Base-by-base conservation (phyloP, 2,888 invertebrate species). In the Tricholauxania praeusta region DNA sequence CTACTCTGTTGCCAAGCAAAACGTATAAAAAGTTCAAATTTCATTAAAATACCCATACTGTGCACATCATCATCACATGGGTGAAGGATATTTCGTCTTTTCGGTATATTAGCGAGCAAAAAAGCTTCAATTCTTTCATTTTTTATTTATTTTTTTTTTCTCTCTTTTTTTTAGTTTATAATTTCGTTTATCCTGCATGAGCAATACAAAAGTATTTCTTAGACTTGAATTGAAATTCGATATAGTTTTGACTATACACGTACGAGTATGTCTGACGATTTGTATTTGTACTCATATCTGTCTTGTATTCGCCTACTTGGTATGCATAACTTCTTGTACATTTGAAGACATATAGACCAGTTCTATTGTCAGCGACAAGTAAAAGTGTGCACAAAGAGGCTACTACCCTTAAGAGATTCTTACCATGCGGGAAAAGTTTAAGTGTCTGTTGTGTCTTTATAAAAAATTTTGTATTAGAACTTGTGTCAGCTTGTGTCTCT, bases 251-350 rank as follows among this genome's bases (percentile, higher is more conserved):
- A 39, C 39, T 39, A 39, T 39, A 39, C 5, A 39, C 39, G 39
- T 39, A 10, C 39, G 28, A 28, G 28, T 28, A 28, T 28, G 28
- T 28, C 28, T 28, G 28, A 28, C 28, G 28, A 28, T 28, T 39
- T 39, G 39, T 39, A 39, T 10, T 39, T 39, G 10, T 39, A 47
- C 8, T 32, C 15, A 32, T 60, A 28, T 60, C 4, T 28, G 28
- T 60, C 14, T 60, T 60, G 60, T 62, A 32, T 39, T 62, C 17
- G n/a, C 60, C 60, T 62, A 62, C 60, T 62, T 62, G 60, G 32
- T 62, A 62, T 62, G 60, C 60, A 62, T 14, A 62, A 62, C 47
- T 62, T 62, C 47, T 28, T 57, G 57, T 39, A 39, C 39, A 10
- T 39, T 39, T 39, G 10, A 39, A 39, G 39, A 10, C 39, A 39